These are phyloP conservation scores for Ennomos erosarius DNA, from an alignment of 2,888 invertebrate species.

Conservation along the genomic window DNA sequence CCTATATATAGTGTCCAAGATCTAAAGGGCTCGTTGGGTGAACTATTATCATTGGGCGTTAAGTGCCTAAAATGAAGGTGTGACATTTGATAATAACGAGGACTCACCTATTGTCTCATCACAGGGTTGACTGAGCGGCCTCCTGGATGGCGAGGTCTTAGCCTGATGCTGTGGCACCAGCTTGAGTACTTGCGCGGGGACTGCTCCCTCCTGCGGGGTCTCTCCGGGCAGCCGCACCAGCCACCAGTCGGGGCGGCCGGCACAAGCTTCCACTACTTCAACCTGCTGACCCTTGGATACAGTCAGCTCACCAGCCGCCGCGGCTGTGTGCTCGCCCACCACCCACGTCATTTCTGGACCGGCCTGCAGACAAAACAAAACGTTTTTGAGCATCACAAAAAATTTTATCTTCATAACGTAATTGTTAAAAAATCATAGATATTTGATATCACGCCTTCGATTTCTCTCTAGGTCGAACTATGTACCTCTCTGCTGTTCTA, in stretches of 20 bases:
- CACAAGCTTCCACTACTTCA: slow-evolving; percentile 93
- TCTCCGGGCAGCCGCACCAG: slow-evolving; percentile 87
- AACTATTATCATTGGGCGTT: too few species aligned
- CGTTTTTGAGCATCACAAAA: not conserved
- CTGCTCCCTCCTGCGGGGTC: slow-evolving; percentile 91
- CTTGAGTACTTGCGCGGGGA: slow-evolving; percentile 90
- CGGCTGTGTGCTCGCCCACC: slow-evolving; percentile 92
- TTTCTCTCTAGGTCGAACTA: too few species aligned
- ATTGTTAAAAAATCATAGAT: too few species aligned
- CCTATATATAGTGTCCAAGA: too few species aligned
- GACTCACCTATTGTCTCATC: slow-evolving; percentile 82
- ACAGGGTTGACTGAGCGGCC: slow-evolving; percentile 73
- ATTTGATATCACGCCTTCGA: too few species aligned
- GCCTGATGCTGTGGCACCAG: slow-evolving; percentile 67
- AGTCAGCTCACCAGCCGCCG: slow-evolving; percentile 91
- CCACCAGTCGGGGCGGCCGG: slow-evolving; percentile 89
- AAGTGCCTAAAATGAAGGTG: too few species aligned
- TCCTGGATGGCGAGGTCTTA: slow-evolving; percentile 75
- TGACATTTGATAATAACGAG: slow-evolving; percentile 19
- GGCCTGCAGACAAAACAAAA: slow-evolving; percentile 83
- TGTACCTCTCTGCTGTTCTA: too few species aligned
- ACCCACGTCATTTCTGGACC: slow-evolving; percentile 96
- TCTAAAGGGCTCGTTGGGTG: too few species aligned
- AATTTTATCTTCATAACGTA: too few species aligned
- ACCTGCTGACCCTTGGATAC: slow-evolving; percentile 97